Percentiles rank a stretch among this genome's conserved stretches.
phyloP scores from a whole-genome alignment of 2,888 invertebrate genomes.

The Troglohyphantes excavatus region DNA sequence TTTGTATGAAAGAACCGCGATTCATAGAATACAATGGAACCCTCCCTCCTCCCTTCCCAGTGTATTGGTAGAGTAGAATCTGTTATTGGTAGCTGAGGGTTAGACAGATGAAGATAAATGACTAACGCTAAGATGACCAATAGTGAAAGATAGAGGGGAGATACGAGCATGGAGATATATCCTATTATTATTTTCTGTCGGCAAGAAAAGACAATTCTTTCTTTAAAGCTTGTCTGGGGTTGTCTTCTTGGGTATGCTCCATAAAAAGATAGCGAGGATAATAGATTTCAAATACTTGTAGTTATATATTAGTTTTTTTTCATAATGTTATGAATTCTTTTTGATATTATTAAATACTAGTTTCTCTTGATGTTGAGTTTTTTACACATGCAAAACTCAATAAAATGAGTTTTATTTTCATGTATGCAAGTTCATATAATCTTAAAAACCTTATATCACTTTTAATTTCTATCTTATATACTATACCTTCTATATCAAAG shows the following conservation, averaged over 20 bases:
- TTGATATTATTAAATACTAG: too few relatives aligned
- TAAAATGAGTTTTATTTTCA: too few relatives aligned
- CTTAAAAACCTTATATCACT: too few relatives aligned
- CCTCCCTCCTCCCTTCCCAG: background rate
- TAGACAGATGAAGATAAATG: slow-evolving; percentile 67
- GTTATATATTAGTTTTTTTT: too few relatives aligned
- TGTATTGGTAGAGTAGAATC: slow-evolving; percentile 14
- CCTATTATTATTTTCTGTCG: background rate
- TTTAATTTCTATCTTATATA: too few relatives aligned
- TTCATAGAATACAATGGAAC: slow-evolving; percentile 28
- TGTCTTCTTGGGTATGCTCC: background rate
- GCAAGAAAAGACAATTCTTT: slow-evolving; percentile 2
- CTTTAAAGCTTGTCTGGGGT: background rate
- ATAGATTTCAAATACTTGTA: too few relatives aligned
- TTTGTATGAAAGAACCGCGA: slow-evolving; percentile 3
- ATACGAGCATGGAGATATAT: background rate
- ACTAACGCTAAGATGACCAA: slow-evolving; percentile 48
- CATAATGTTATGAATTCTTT: too few relatives aligned
- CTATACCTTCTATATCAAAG: too few relatives aligned
- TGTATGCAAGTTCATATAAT: too few relatives aligned
- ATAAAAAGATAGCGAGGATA: too few relatives aligned
- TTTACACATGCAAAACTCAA: too few relatives aligned
- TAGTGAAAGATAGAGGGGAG: background rate
- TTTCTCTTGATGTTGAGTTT: too few relatives aligned
- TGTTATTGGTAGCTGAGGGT: slow-evolving; percentile 25